Conservation (phyloP, 2,797 vertebrate genomes). For the Pipistrellus pygmaeus region DNA sequence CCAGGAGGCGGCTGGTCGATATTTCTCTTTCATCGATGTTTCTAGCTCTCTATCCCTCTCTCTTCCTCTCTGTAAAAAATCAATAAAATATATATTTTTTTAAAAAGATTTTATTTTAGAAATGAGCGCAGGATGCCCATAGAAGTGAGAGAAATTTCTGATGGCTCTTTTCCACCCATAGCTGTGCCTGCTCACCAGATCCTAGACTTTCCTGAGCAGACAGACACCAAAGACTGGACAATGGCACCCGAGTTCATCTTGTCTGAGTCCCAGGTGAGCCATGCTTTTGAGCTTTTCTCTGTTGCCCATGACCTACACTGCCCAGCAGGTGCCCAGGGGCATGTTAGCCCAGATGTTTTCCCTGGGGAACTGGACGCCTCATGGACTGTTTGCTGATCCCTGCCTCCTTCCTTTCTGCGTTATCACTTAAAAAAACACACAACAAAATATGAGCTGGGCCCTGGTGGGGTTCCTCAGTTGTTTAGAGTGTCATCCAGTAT, state of each 20-base stretch:
- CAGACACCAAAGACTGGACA: constrained; percentile 62
- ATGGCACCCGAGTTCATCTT: constrained; percentile 48
- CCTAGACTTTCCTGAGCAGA: constrained; percentile 65
- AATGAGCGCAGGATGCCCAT: not conserved
- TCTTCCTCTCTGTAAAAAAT: no score
- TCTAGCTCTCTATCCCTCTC: no score
- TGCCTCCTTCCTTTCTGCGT: not conserved
- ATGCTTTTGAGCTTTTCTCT: not conserved
- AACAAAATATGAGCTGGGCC: not conserved
- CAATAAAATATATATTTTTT: no score
- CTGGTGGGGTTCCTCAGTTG: not conserved
- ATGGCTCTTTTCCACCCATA: constrained; percentile 63
- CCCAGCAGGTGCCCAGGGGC: not conserved
- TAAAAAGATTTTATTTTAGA: constrained; percentile 4
- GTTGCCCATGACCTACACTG: not conserved
- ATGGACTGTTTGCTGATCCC: not conserved
- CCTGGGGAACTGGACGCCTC: not conserved
- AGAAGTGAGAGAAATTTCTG: constrained; percentile 25
- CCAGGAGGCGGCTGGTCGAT: no score
- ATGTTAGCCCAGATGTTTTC: not conserved
- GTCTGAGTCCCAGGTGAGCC: constrained; percentile 71
- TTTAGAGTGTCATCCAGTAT: not conserved
- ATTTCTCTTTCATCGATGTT: no score
- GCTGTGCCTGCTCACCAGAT: constrained; percentile 52
- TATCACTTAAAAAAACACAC: not conserved